Evolutionary conservation across 2,888 invertebrate genomes (phyloP).

Genomic region (Epinotia demarniana): DNA sequence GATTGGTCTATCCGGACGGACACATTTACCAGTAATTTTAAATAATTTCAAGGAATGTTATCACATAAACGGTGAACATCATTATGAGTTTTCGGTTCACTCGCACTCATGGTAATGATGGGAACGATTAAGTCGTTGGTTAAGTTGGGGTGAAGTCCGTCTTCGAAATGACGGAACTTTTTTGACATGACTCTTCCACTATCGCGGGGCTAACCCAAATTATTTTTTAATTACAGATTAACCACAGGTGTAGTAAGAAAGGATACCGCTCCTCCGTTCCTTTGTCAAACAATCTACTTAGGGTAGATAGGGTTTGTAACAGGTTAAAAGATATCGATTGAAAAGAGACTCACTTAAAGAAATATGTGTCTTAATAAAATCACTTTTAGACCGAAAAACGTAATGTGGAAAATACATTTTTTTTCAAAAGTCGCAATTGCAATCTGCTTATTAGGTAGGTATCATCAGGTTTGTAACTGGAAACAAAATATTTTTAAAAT

Average conservation of each 20-base stretch:
- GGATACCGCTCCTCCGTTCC: conserved; percentile 8
- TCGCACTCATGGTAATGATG: conserved; percentile 26
- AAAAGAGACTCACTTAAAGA: not conserved
- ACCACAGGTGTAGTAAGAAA: conserved; percentile 21
- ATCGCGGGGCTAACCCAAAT: conserved; percentile 10
- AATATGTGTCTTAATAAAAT: not conserved
- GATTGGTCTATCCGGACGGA: not conserved
- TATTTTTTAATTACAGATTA: conserved; percentile 30
- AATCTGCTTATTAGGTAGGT: too few species aligned
- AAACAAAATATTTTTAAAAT: too few species aligned
- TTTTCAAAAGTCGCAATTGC: too few species aligned
- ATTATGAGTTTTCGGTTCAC: conserved; percentile 47
- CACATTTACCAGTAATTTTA: not conserved
- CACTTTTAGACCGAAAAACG: not conserved
- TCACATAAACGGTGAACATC: conserved; percentile 49
- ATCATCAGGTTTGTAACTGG: too few species aligned
- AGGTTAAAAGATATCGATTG: not conserved
- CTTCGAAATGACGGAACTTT: conserved; percentile 1
- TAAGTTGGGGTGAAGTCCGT: conserved; percentile 14
- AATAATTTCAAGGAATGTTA: conserved; percentile 42
- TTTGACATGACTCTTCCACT: conserved; percentile 26
- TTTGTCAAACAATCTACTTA: not conserved
- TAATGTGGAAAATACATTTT: not conserved
- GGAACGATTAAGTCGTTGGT: conserved; percentile 16
- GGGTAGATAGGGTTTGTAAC: not conserved